phyloP scores from a whole-genome alignment of 2,888 invertebrate species.

The Oligia latruncula region DNA sequence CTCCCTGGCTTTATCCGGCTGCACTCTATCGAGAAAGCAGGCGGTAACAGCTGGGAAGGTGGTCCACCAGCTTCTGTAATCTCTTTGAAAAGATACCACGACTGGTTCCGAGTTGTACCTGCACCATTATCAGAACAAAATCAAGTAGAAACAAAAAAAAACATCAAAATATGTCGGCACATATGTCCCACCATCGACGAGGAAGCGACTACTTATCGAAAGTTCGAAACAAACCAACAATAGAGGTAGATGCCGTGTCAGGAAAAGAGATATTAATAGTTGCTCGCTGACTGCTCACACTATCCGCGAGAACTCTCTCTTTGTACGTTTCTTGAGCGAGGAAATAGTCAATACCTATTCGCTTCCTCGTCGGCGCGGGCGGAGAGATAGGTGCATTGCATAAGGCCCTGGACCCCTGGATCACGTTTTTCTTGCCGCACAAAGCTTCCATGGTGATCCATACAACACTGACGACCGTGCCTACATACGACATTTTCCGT shows the following conservation, averaged over 20 bases:
- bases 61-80: constrained; percentile 85
- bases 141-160: background rate
- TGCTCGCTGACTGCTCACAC: background rate
- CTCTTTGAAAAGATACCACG: constrained; percentile 85
- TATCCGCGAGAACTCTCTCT: background rate
- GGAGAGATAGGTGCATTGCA: background rate
- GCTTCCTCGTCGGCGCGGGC: background rate
- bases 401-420: background rate
- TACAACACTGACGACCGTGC: no score
- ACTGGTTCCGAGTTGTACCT: constrained; percentile 86
- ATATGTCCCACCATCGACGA: no score
- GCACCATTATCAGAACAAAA: background rate
- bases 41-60: constrained; percentile 87
- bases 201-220: no score
- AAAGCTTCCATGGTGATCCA: no score
- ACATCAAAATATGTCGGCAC: background rate
- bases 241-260: no score
- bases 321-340: no score
- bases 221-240: no score
- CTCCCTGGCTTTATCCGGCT: constrained; percentile 76
- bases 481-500: no score
- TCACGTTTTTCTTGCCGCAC: no score
- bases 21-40: constrained; percentile 81
- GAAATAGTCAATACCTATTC: no score
- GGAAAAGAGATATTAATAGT: no score